Conservation (phyloP, 2,113 vertebrate genomes). For the Melanostigma gelatinosum region DNA sequence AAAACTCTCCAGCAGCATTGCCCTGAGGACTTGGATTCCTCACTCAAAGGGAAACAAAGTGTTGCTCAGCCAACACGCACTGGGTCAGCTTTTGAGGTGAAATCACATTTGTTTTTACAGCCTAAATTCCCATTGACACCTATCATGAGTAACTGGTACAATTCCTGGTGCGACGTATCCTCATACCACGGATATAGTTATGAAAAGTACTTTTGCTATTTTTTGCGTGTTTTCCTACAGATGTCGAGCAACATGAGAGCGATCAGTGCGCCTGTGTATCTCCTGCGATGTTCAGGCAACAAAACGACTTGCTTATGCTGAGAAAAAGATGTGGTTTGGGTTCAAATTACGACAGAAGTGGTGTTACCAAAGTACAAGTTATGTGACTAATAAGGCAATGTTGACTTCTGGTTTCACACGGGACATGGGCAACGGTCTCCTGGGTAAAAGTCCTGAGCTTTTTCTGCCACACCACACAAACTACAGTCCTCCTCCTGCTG, state of each 20-base stretch:
- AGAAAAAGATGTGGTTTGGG: neutral
- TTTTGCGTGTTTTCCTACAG: neutral
- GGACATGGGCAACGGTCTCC: neutral
- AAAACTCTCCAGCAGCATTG: neutral
- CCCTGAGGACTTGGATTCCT: neutral
- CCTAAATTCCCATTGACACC: neutral
- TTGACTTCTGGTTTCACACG: neutral
- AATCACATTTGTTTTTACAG: neutral
- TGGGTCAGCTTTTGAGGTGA: neutral
- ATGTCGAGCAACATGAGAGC: neutral
- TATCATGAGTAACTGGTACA: neutral
- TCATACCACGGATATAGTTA: neutral
- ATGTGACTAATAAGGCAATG: neutral
- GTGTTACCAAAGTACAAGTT: too few relatives aligned
- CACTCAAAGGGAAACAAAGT: neutral
- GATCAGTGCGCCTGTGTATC: neutral
- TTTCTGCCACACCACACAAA: slow-evolving; percentile 7
- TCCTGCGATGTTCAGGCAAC: neutral
- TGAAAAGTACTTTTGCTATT: neutral
- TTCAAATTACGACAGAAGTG: too few relatives aligned
- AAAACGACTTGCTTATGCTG: neutral
- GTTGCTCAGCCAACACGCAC: neutral
- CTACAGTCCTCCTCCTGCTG: slow-evolving; percentile 46
- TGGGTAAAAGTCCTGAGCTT: neutral
- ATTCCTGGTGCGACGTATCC: neutral